Conservation (phyloP, 2,888 invertebrate species). For the Polymixis flavicincta region DNA sequence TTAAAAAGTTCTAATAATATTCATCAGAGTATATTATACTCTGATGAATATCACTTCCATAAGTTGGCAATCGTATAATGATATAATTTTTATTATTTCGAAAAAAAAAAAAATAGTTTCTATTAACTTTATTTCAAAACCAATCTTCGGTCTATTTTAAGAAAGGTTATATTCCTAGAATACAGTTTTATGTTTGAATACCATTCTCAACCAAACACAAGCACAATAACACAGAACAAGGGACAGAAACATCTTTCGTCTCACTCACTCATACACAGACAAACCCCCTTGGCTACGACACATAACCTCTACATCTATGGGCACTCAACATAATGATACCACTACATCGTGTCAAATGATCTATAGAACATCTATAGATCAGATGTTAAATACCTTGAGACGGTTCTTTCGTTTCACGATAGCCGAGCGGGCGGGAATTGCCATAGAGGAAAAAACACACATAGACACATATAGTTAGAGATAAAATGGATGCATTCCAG, state of each 20-base stretch:
- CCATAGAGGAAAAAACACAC: slow-evolving; percentile 93
- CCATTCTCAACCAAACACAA: slow-evolving; percentile 38
- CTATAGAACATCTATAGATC: slow-evolving; percentile 67
- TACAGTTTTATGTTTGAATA: neutral
- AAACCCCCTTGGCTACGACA: slow-evolving; percentile 91
- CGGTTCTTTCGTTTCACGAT: slow-evolving; percentile 91
- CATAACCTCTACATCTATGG: slow-evolving; percentile 88
- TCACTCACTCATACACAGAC: slow-evolving; percentile 83
- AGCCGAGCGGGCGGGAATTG: slow-evolving; percentile 92
- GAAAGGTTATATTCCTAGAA: too few species aligned
- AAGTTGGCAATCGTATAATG: too few species aligned
- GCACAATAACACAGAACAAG: slow-evolving; percentile 23
- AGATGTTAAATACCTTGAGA: slow-evolving; percentile 87
- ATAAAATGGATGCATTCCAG: slow-evolving; percentile 89
- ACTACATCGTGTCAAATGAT: slow-evolving; percentile 81
- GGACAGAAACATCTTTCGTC: slow-evolving; percentile 80
- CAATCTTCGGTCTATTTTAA: too few species aligned
- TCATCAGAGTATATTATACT: too few species aligned
- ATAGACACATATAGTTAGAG: slow-evolving; percentile 92
- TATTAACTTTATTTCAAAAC: too few species aligned
- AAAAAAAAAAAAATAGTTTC: too few species aligned
- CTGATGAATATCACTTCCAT: too few species aligned
- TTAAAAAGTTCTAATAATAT: neutral
- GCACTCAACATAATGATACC: slow-evolving; percentile 84
- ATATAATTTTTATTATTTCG: too few species aligned